These are phyloP conservation scores for Ischnura elegans DNA, from an alignment of 2,888 invertebrate genomes.

Conservation along the genomic window DNA sequence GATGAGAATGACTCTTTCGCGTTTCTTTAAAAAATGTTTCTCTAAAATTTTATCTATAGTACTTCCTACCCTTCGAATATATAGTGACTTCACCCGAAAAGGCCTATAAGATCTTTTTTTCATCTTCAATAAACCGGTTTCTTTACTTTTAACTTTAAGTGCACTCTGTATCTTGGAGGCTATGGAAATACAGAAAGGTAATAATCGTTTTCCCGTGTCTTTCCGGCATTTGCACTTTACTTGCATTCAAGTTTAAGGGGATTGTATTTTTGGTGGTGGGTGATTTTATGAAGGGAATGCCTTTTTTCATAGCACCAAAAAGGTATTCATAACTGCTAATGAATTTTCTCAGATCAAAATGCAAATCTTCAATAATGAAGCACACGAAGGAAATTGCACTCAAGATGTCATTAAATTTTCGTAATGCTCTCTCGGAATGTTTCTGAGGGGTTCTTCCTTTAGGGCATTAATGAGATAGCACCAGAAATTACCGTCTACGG, in stretches of 20 bases:
- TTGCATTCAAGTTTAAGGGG: neutral
- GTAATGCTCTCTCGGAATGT: neutral
- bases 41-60: too few relatives aligned
- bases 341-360: slow-evolving; percentile 19
- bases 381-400: neutral
- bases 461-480: neutral
- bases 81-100: too few relatives aligned
- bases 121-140: too few relatives aligned
- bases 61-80: too few relatives aligned
- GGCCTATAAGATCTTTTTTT: too few relatives aligned
- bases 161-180: too few relatives aligned
- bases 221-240: neutral
- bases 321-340: neutral
- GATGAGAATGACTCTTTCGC: too few relatives aligned
- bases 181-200: too few relatives aligned
- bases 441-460: neutral
- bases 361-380: neutral
- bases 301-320: neutral
- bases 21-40: too few relatives aligned
- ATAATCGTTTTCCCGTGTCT: neutral
- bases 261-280: neutral
- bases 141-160: too few relatives aligned
- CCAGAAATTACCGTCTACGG: neutral
- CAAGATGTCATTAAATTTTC: neutral
- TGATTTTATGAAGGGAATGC: neutral